Percentiles rank a stretch among this genome's conserved stretches.
phyloP scores from a whole-genome alignment of 2,797 vertebrate species.

The Squalus acanthias region DNA sequence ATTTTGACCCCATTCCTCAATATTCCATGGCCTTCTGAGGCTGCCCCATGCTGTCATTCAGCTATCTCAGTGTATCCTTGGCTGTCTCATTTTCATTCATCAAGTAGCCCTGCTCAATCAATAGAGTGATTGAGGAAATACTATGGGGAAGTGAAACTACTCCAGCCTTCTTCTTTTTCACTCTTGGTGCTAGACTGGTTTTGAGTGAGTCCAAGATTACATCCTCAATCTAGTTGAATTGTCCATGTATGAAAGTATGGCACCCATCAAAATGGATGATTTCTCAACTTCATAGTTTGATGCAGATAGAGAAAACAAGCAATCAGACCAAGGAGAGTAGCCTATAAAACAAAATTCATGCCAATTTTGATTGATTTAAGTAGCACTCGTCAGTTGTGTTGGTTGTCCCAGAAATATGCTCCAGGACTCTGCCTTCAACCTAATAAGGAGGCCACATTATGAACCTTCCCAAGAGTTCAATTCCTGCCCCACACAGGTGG shows the following conservation, averaged over 20 bases:
- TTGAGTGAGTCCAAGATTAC: neutral
- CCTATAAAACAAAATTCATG: neutral
- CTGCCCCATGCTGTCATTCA: neutral
- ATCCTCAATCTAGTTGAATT: neutral
- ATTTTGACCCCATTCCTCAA: no score
- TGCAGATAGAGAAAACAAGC: neutral
- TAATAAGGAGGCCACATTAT: neutral
- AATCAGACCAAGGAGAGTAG: neutral
- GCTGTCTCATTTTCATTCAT: neutral
- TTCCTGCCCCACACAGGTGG: no score
- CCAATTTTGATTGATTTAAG: neutral
- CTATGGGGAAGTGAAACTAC: neutral
- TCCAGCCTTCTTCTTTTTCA: neutral
- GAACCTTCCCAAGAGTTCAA: neutral
- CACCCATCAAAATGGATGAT: neutral
- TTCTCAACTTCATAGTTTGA: neutral
- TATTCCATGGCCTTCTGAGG: neutral
- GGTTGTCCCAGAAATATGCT: neutral
- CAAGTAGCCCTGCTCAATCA: neutral
- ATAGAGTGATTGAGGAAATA: neutral
- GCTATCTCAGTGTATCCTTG: neutral
- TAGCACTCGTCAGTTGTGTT: neutral
- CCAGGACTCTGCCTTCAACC: neutral
- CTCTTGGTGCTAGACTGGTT: neutral
- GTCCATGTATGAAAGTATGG: neutral